Base-by-base conservation (phyloP, 2,797 vertebrate species). In the Phalanger gymnotis region DNA sequence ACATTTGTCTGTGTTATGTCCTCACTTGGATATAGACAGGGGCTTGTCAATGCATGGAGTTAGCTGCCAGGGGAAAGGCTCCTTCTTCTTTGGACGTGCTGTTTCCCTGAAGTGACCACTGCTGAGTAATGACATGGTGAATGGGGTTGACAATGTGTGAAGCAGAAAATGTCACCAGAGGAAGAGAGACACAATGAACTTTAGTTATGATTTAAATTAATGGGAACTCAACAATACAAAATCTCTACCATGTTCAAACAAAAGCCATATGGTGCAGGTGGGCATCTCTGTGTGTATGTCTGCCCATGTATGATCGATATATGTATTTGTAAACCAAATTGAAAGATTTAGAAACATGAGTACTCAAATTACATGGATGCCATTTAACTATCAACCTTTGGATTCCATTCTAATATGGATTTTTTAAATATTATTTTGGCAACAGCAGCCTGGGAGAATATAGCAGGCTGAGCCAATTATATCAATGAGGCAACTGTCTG, bases 141-240 rank as follows among this genome's bases (percentile, higher is more conserved):
- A 93, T 22, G 58, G 95, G 95, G 93, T 7, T 97, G 97, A 96
- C 95, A 95, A 53, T 0, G 54, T 96, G 95, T 91, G 94, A 97
- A 97, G 95, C 31, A 30, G 93, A 94, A 97, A 96, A 96, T 89
- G 93, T 98, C 96, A 95, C 95, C 87, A 53, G 53, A 91, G 87
- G 87, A 94, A 90, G 90, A 96, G n/a, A 97, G 93, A 91, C 94
- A 81, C 56, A 0, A 47, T 94, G 95, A 96, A 96, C 95, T 97
- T 97, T 92, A 51, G 93, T 96, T 95, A 34, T 81, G 95, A 96
- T 91, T 96, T 95, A 95, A 96, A 96, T 94, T 94, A 96, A 95
- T 94, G 92, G 95, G 27, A 94, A 90, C 90, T 91, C 93, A 53
- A 96, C 92, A 90, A 94, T 93, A 95, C 94, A 95, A 93, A 94